Evolutionary conservation across 2,888 invertebrate genomes (phyloP).

Genomic region (Agrilus cyanescens): DNA sequence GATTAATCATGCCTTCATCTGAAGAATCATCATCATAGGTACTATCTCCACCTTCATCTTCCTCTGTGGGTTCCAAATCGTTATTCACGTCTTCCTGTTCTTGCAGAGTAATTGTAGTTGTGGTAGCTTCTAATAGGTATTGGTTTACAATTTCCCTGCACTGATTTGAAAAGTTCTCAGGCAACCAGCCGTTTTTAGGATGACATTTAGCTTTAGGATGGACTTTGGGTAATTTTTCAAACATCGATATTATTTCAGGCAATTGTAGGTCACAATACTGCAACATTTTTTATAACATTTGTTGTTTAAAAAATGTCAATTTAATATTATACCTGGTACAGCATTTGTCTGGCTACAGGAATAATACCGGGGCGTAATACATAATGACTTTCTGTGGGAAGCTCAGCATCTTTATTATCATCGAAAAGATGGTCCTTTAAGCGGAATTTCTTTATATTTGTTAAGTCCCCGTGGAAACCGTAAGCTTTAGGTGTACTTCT

Average conservation of each 20-base stretch:
- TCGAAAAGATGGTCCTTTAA: constrained; percentile 13
- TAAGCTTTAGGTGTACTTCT: constrained; percentile 32
- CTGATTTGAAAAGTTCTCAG: constrained; percentile 53
- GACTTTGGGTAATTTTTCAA: constrained; percentile 52
- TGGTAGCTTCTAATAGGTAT: constrained; percentile 34
- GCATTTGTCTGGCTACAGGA: constrained; percentile 77
- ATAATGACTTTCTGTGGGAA: constrained; percentile 36
- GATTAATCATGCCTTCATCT: constrained; percentile 8
- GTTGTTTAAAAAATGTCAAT: constrained; percentile 1
- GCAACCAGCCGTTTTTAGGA: constrained; percentile 68
- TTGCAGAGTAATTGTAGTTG: constrained; percentile 2
- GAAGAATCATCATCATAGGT: constrained; percentile 13
- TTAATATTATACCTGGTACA: constrained; percentile 58
- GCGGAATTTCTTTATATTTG: constrained; percentile 13
- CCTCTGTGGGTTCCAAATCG: constrained; percentile 15
- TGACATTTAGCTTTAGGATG: constrained; percentile 51
- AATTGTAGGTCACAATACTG: constrained; percentile 71
- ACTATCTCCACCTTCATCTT: constrained; percentile 17
- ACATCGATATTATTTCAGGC: constrained; percentile 66
- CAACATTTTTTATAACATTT: constrained; percentile 13
- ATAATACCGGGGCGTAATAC: constrained; percentile 58
- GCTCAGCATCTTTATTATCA: constrained; percentile 22
- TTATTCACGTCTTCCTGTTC: constrained; percentile 21
- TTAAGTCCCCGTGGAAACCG: constrained; percentile 35
- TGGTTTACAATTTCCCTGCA: constrained; percentile 63